Conservation (phyloP, 2,888 invertebrate species). For the Lithophane leautieri region DNA sequence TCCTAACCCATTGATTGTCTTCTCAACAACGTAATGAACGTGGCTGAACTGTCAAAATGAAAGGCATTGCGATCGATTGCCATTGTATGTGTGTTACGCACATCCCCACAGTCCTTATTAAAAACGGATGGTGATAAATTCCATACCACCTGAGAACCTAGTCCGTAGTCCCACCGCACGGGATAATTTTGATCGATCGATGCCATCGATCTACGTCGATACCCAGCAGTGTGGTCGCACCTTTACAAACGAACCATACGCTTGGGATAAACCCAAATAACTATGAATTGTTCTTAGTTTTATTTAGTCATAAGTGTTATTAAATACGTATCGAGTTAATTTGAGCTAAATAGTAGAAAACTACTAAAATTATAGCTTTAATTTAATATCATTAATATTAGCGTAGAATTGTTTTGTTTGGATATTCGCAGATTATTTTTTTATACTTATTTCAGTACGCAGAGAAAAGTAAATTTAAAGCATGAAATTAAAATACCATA, state of each 20-base stretch:
- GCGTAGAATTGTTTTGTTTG: slow-evolving; percentile 61
- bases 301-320: slow-evolving; percentile 66
- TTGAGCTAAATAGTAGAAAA: slow-evolving; percentile 59
- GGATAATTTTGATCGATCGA: not conserved
- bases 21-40: too few species aligned
- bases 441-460: slow-evolving; percentile 39
- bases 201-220: not conserved
- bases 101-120: too few species aligned
- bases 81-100: too few species aligned
- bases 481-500: not conserved
- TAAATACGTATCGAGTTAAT: slow-evolving; percentile 59
- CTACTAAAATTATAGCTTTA: slow-evolving; percentile 69
- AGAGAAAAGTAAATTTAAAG: not conserved
- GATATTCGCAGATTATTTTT: slow-evolving; percentile 55
- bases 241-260: slow-evolving; percentile 51
- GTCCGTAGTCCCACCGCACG: not conserved
- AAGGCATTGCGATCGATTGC: too few species aligned
- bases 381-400: slow-evolving; percentile 64
- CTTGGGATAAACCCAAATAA: slow-evolving; percentile 46
- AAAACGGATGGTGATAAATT: not conserved
- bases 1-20: too few species aligned
- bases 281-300: slow-evolving; percentile 56
- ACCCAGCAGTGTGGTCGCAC: slow-evolving; percentile 21
- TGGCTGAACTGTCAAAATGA: too few species aligned
- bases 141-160: not conserved